These are phyloP conservation scores for Tenrec ecaudatus DNA, from an alignment of 2,113 vertebrate species.

Conservation along the genomic window DNA sequence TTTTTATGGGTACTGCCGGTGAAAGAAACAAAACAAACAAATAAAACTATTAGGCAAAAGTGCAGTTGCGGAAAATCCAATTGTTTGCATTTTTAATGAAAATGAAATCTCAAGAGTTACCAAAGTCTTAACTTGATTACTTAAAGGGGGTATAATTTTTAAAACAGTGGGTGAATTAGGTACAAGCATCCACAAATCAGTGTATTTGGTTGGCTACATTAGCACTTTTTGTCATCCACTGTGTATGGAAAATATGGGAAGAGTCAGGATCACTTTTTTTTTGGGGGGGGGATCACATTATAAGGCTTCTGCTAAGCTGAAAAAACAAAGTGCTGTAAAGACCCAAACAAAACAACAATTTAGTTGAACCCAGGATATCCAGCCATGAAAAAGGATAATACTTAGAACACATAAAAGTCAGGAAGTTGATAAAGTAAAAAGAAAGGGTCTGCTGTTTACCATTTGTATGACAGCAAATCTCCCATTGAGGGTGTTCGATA, in stretches of 20 bases:
- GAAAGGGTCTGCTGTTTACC: background rate
- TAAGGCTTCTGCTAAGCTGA: constrained; percentile 8
- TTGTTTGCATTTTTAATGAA: constrained; percentile 19
- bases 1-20: too few species aligned
- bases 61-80: background rate
- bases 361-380: background rate
- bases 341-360: background rate
- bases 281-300: too few species aligned
- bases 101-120: background rate
- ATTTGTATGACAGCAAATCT: background rate
- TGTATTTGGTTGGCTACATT: background rate
- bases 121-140: background rate
- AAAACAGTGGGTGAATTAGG: background rate
- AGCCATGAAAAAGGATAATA: constrained; percentile 20
- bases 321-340: background rate
- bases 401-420: constrained; percentile 8
- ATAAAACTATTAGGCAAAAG: background rate
- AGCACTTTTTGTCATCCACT: background rate
- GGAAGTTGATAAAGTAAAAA: background rate
- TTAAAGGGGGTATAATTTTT: background rate
- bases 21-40: background rate
- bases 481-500: background rate
- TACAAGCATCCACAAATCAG: background rate
- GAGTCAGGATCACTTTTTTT: background rate
- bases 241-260: background rate